phyloP scores from a whole-genome alignment of 2,888 invertebrate species.

The Lacanobia wlatinum region DNA sequence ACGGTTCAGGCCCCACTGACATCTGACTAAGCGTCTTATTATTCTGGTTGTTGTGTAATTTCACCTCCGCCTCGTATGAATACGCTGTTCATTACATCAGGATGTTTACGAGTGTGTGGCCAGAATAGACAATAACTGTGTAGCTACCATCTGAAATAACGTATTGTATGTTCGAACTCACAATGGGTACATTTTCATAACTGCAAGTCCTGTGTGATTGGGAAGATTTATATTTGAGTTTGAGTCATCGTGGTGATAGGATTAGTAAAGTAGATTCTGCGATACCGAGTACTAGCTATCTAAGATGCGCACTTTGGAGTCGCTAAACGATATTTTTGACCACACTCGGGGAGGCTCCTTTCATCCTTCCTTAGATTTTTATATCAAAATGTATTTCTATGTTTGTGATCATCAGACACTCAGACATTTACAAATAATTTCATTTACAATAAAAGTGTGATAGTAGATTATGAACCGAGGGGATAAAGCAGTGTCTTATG shows the following conservation, averaged over 20 bases:
- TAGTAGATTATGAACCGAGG: too few species aligned
- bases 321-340: too few species aligned
- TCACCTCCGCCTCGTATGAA: background rate
- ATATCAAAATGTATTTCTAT: background rate
- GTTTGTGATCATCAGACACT: background rate
- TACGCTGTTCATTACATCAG: constrained; percentile 1
- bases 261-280: too few species aligned
- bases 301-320: too few species aligned
- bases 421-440: background rate
- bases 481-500: too few species aligned
- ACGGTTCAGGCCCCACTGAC: background rate
- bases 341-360: too few species aligned
- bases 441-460: too few species aligned
- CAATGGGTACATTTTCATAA: background rate
- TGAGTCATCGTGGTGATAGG: too few species aligned
- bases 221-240: background rate
- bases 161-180: background rate
- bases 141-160: constrained; percentile 3
- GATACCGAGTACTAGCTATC: too few species aligned
- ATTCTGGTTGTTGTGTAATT: background rate
- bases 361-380: too few species aligned
- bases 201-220: background rate
- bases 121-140: constrained; percentile 18
- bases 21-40: constrained; percentile 9
- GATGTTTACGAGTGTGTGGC: constrained; percentile 7